A percentile compares a stretch with the other conserved stretches of the same genome.
Evolutionary conservation across 2,797 vertebrate genomes (phyloP).

Genomic region (Coregonus sp.): DNA sequence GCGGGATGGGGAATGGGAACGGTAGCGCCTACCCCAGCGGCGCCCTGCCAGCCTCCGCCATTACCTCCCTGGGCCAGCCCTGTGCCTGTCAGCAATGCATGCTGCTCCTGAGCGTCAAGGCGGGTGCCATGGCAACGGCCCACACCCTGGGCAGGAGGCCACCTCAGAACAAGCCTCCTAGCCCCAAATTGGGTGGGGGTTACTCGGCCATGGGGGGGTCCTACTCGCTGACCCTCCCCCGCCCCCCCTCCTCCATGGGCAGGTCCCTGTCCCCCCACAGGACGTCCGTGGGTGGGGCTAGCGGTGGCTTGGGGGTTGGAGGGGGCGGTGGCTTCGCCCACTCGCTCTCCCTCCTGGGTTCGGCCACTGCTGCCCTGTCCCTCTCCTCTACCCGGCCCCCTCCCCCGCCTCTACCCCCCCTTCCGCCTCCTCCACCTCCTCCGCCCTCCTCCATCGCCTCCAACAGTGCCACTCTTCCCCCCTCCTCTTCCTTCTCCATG

Average conservation of each 20-base stretch:
- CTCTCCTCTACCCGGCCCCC: constrained; percentile 68
- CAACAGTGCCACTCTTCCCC: constrained; percentile 19
- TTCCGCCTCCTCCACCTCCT: constrained; percentile 58
- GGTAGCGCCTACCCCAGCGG: constrained; percentile 79
- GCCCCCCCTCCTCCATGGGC: constrained; percentile 66
- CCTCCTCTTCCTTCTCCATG: constrained; percentile 17
- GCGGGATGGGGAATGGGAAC: constrained; percentile 62
- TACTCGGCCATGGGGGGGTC: constrained; percentile 61
- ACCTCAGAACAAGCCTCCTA: constrained; percentile 70
- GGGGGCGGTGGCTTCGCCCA: constrained; percentile 63
- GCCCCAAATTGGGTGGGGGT: constrained; percentile 61
- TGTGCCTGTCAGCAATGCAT: constrained; percentile 94
- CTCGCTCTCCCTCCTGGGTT: constrained; percentile 68
- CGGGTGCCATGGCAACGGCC: constrained; percentile 68
- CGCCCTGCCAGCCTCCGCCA: constrained; percentile 74
- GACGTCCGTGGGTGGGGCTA: constrained; percentile 69
- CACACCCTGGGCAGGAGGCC: constrained; percentile 79
- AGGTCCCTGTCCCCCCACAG: constrained; percentile 62
- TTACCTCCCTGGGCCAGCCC: constrained; percentile 78
- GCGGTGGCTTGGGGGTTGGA: constrained; percentile 49
- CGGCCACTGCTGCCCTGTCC: constrained; percentile 72
- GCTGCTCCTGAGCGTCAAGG: constrained; percentile 89
- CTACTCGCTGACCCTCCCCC: constrained; percentile 77
- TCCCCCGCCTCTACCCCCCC: constrained; percentile 68
- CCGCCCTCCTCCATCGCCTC: constrained; percentile 48